These are phyloP conservation scores for Axinella damicornis DNA, from an alignment of 37 sponge, comb jelly and placozoan species.

Conservation along the genomic window DNA sequence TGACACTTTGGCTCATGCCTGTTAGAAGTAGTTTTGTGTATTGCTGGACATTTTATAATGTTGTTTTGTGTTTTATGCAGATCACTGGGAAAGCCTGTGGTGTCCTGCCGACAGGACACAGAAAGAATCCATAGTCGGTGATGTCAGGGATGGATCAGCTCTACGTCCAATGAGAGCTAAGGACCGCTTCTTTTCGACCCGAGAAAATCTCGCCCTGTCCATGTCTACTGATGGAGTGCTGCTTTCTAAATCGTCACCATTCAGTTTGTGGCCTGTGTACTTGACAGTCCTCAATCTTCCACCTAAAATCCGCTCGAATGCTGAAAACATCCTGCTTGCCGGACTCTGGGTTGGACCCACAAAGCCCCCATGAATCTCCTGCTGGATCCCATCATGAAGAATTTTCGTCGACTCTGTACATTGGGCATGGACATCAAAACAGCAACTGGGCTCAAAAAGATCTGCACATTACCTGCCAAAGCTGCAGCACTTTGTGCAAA, in stretches of 20 bases:
- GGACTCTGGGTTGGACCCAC: background rate
- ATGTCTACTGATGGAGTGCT: conserved; percentile 11
- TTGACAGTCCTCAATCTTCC: conserved; percentile 2
- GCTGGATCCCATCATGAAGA: background rate
- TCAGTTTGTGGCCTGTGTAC: conserved; percentile 14
- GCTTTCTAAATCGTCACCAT: background rate
- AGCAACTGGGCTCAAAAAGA: background rate
- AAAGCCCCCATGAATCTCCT: conserved; percentile 2
- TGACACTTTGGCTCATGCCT: no score
- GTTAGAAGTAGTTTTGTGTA: no score
- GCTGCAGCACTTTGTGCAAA: background rate
- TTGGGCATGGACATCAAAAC: background rate
- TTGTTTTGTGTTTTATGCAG: no score
- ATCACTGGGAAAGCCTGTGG: no score
- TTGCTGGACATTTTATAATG: no score
- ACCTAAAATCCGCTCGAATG: background rate
- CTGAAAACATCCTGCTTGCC: background rate
- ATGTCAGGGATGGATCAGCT: no score
- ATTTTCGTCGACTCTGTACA: background rate
- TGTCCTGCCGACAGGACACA: no score
- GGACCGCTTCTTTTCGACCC: background rate
- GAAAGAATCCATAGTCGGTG: no score
- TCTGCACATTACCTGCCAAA: conserved; percentile 36
- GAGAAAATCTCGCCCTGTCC: background rate
- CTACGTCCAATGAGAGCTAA: background rate